phyloP scores from a whole-genome alignment of 2,113 vertebrate species.

The Polypterus bichir region DNA sequence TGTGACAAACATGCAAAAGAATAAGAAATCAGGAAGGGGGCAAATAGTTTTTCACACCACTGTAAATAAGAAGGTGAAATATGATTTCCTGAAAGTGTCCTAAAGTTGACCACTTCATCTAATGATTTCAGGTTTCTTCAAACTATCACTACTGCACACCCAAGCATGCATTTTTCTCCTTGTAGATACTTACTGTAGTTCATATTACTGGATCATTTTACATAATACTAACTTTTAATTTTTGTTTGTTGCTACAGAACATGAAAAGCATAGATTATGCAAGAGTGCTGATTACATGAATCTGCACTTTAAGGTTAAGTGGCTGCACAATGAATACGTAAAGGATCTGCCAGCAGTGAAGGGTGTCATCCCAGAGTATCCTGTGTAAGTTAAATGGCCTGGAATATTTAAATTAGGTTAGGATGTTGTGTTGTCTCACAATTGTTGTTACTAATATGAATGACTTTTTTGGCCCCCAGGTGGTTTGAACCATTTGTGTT shows the following conservation, averaged over 20 bases:
- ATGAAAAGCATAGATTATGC: conserved; percentile 83
- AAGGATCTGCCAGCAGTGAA: conserved; percentile 72
- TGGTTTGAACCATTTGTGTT: conserved; percentile 95
- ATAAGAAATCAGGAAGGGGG: no score
- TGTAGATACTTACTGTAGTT: no score
- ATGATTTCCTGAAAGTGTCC: no score
- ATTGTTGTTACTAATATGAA: background rate
- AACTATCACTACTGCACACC: no score
- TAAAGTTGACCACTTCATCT: no score
- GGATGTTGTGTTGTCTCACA: background rate
- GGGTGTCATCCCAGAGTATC: conserved; percentile 76
- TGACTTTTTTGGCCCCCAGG: conserved; percentile 33
- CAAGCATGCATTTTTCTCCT: no score
- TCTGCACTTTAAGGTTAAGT: conserved; percentile 97
- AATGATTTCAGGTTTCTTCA: no score
- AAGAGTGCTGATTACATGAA: conserved; percentile 99
- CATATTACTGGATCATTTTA: no score
- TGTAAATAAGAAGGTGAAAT: no score
- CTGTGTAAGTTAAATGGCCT: conserved; percentile 60
- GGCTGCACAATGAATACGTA: conserved; percentile 91
- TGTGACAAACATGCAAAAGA: no score
- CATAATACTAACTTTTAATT: no score
- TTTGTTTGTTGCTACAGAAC: conserved; percentile 51
- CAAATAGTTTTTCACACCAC: no score
- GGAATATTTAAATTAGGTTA: background rate